Evolutionary conservation across 2,888 invertebrate genomes (phyloP).

Genomic region (Aphidoletes aphidimyza): DNA sequence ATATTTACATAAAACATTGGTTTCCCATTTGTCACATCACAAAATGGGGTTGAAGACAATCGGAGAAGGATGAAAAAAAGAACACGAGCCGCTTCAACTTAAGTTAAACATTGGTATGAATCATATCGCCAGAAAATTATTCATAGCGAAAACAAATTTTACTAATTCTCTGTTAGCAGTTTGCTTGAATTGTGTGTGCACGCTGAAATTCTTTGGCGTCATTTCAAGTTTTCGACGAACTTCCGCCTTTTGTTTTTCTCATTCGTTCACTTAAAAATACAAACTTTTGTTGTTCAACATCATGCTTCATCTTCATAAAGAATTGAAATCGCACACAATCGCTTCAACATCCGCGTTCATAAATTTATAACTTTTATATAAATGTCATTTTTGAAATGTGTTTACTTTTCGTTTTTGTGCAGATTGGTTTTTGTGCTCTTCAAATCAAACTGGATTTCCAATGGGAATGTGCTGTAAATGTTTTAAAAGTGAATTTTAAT

Average conservation of each 20-base stretch:
- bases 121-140: neutral
- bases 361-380: conserved; percentile 4
- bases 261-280: neutral
- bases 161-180: conserved; percentile 3
- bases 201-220: neutral
- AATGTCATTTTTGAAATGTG: neutral
- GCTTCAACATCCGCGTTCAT: conserved; percentile 3
- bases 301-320: neutral
- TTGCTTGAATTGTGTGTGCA: neutral
- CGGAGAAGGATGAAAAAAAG: neutral
- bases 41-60: conserved; percentile 32
- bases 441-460: too few species aligned
- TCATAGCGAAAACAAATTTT: conserved; percentile 24
- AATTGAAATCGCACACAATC: neutral
- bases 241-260: conserved; percentile 2
- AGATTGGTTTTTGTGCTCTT: neutral
- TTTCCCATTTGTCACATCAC: conserved; percentile 16
- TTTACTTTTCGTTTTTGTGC: too few species aligned
- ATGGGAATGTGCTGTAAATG: neutral
- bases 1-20: conserved; percentile 49
- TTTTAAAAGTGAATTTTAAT: neutral
- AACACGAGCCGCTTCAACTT: neutral
- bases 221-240: conserved; percentile 11
- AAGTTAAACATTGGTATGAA: conserved; percentile 18
- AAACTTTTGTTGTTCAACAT: conserved; percentile 46